These are phyloP conservation scores for Perca fluviatilis DNA, from an alignment of 2,113 vertebrate genomes.

Conservation along the genomic window DNA sequence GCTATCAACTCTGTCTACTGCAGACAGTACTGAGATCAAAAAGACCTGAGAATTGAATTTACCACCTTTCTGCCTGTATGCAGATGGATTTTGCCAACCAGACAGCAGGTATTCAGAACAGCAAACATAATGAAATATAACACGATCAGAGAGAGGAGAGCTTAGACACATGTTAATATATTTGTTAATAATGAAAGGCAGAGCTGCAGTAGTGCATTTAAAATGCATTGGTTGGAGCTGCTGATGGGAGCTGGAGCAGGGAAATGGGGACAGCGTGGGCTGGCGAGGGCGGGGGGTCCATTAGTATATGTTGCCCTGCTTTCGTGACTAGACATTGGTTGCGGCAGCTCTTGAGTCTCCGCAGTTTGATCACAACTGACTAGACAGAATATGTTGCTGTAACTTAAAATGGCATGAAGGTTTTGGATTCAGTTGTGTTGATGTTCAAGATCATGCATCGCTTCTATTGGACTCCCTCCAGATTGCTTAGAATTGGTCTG, in stretches of 20 bases:
- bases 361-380: conserved; percentile 35
- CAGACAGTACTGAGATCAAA: neutral
- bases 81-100: neutral
- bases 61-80: neutral
- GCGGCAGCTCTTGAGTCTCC: conserved; percentile 34
- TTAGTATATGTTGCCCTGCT: conserved; percentile 57
- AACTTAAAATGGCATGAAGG: neutral
- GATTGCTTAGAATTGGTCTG: too few species aligned
- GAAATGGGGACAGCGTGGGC: conserved; percentile 62
- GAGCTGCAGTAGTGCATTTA: conserved; percentile 37
- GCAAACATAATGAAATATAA: neutral
- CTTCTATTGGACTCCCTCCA: too few species aligned
- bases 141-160: neutral
- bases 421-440: too few species aligned
- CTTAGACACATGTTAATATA: conserved; percentile 6
- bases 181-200: conserved; percentile 50
- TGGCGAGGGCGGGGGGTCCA: conserved; percentile 38
- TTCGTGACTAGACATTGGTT: conserved; percentile 65
- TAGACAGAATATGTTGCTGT: conserved; percentile 25
- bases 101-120: conserved; percentile 1
- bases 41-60: neutral
- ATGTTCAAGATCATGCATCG: too few species aligned
- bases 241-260: conserved; percentile 38
- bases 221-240: conserved; percentile 45
- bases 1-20: too few species aligned